Percentiles rank a stretch among this genome's conserved stretches.
These are phyloP conservation scores for Caenorhabditis japonica DNA, from an alignment of 2,888 invertebrate species.

Conservation along the genomic window DNA sequence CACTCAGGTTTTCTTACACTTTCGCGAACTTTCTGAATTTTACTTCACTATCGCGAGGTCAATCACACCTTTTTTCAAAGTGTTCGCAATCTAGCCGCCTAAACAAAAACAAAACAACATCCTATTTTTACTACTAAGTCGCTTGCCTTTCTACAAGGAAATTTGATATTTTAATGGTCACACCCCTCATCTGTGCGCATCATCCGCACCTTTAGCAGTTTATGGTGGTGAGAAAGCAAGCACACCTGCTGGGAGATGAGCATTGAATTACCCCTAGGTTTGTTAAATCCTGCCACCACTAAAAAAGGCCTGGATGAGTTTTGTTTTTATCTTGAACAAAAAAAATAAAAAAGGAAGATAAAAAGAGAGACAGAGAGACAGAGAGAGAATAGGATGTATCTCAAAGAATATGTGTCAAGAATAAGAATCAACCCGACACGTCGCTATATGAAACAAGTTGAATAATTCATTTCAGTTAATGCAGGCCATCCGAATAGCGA, in stretches of 20 bases:
- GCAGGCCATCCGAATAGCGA: slow-evolving; percentile 41
- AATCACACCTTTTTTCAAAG: slow-evolving; percentile 16
- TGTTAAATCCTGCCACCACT: slow-evolving; percentile 26
- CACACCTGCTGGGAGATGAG: slow-evolving; percentile 37
- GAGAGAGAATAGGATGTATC: neutral
- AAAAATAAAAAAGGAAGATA: slow-evolving; percentile 3
- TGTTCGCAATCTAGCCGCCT: slow-evolving; percentile 4
- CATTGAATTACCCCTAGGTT: slow-evolving; percentile 50
- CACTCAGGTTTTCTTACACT: slow-evolving; percentile 19
- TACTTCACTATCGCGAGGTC: too few relatives aligned
- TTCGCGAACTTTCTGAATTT: slow-evolving; percentile 1
- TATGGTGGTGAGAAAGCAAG: slow-evolving; percentile 23
- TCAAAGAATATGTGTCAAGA: slow-evolving; percentile 16
- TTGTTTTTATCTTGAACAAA: slow-evolving; percentile 1
- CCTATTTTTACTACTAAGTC: slow-evolving; percentile 12
- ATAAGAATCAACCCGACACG: slow-evolving; percentile 4
- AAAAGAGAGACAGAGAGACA: neutral
- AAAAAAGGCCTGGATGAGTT: too few relatives aligned
- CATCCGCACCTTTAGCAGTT: slow-evolving; percentile 49
- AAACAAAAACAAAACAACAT: slow-evolving; percentile 10
- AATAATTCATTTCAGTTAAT: slow-evolving; percentile 51
- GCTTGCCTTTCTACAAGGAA: slow-evolving; percentile 15
- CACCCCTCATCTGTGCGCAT: slow-evolving; percentile 35
- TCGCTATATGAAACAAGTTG: slow-evolving; percentile 23
- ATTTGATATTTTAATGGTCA: slow-evolving; percentile 57